Evolutionary conservation across 2,888 invertebrate species (phyloP).

Genomic region (Sphecodes monilicornis): DNA sequence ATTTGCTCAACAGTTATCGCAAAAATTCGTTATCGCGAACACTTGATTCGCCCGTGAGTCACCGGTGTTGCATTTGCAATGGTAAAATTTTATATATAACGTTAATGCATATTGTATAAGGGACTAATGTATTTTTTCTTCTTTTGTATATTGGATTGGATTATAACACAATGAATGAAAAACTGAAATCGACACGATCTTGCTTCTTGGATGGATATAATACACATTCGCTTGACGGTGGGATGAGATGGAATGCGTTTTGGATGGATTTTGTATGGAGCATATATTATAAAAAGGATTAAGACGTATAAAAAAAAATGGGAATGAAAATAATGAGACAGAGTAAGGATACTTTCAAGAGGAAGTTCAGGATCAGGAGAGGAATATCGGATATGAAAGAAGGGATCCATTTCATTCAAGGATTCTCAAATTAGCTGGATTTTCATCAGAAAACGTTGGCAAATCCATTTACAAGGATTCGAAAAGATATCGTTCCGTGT

Average conservation of each 20-base stretch:
- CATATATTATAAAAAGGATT: constrained; percentile 79
- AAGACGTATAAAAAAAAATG: constrained; percentile 60
- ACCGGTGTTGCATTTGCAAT: constrained; percentile 73
- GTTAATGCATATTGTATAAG: constrained; percentile 69
- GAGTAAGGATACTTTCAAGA: constrained; percentile 73
- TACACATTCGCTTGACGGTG: constrained; percentile 81
- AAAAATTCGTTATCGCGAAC: constrained; percentile 1
- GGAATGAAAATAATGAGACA: constrained; percentile 70
- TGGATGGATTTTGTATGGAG: constrained; percentile 77
- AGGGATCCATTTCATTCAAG: constrained; percentile 70
- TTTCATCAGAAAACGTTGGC: constrained; percentile 76
- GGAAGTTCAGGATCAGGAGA: constrained; percentile 78
- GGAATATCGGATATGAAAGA: constrained; percentile 67
- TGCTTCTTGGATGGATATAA: constrained; percentile 84
- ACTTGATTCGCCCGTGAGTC: constrained; percentile 54
- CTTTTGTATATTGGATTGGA: constrained; percentile 85
- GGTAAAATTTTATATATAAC: constrained; percentile 67
- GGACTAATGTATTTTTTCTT: constrained; percentile 85
- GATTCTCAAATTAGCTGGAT: constrained; percentile 75
- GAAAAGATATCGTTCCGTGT: constrained; percentile 53
- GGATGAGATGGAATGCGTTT: constrained; percentile 78
- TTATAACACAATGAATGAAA: constrained; percentile 85
- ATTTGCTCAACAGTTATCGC: constrained; percentile 45
- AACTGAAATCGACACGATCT: constrained; percentile 84
- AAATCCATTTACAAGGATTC: constrained; percentile 73